Evolutionary conservation across 2,888 invertebrate species (phyloP).

Genomic region (Dastarcus helophoroides): DNA sequence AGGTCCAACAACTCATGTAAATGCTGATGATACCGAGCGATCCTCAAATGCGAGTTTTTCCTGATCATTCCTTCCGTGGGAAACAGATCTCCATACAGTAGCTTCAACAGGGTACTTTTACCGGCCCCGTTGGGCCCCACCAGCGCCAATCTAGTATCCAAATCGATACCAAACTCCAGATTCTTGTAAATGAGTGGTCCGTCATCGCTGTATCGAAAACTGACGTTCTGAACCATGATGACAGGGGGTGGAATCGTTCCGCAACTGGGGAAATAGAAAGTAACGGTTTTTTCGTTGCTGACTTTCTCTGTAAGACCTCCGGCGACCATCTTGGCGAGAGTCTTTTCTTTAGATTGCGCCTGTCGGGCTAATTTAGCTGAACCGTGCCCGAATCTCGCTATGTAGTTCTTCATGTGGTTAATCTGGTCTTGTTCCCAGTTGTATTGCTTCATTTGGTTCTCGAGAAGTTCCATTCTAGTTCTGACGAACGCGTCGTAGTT

Average conservation of each 20-base stretch:
- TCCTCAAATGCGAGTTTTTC: constrained; percentile 93
- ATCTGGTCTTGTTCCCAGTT: constrained; percentile 99
- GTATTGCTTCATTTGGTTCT: constrained; percentile 98
- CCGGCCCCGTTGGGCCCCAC: constrained; percentile 99
- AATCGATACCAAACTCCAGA: constrained; percentile 96
- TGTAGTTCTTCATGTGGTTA: constrained; percentile 99
- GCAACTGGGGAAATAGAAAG: constrained; percentile 92
- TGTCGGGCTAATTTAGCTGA: constrained; percentile 97
- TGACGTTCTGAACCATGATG: constrained; percentile 98
- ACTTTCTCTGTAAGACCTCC: constrained; percentile 96
- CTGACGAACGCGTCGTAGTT: constrained; percentile 96
- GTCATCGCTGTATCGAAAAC: constrained; percentile 81
- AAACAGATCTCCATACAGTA: constrained; percentile 87
- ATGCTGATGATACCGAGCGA: constrained; percentile 98
- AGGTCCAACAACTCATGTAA: constrained; percentile 91
- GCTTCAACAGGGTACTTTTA: constrained; percentile 92
- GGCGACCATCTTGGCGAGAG: constrained; percentile 98
- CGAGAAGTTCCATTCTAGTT: constrained; percentile 86
- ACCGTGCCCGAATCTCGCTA: constrained; percentile 98
- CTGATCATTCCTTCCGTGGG: constrained; percentile 95
- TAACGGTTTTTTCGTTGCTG: constrained; percentile 75
- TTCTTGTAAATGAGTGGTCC: constrained; percentile 92
- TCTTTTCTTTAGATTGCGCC: constrained; percentile 99
- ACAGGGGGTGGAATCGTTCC: constrained; percentile 97
- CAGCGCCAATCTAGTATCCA: constrained; percentile 88